These are phyloP conservation scores for Haliaeetus leucogaster DNA, from an alignment of 2,113 vertebrate genomes.

Conservation along the genomic window DNA sequence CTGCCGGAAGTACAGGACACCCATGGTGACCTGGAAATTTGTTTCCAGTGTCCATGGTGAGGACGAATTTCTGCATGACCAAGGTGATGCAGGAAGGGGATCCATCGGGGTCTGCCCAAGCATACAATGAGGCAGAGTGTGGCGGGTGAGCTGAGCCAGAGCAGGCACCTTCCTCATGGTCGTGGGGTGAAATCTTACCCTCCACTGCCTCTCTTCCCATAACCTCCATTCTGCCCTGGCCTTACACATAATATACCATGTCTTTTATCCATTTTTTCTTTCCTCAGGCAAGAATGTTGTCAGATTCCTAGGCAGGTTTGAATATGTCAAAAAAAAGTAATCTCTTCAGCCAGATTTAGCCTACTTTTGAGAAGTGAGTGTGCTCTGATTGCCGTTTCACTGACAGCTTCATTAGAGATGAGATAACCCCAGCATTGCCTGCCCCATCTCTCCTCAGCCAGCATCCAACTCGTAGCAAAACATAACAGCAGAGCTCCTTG, in stretches of 20 bases:
- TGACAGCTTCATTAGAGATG: slow-evolving; percentile 46
- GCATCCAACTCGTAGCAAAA: background rate
- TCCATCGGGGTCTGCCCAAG: background rate
- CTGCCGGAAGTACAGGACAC: background rate
- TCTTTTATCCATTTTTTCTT: background rate
- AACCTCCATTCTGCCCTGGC: background rate
- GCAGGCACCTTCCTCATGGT: background rate
- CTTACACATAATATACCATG: background rate
- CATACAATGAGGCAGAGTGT: accelerated
- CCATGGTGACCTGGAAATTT: background rate
- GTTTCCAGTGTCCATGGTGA: accelerated
- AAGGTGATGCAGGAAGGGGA: background rate
- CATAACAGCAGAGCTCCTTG: background rate
- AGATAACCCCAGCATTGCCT: background rate
- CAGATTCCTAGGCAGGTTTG: slow-evolving; percentile 31
- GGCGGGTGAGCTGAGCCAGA: background rate
- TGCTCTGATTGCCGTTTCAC: background rate
- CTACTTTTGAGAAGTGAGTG: background rate
- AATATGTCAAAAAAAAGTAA: slow-evolving; percentile 38
- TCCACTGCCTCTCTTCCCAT: background rate
- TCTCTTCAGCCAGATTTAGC: slow-evolving; percentile 35
- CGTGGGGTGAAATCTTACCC: background rate
- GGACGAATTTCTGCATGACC: background rate
- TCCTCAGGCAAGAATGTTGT: background rate
- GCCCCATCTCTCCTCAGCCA: background rate